Conservation (phyloP, 53 echinoderm and acorn worm species). For the Paelopatides confundens region DNA sequence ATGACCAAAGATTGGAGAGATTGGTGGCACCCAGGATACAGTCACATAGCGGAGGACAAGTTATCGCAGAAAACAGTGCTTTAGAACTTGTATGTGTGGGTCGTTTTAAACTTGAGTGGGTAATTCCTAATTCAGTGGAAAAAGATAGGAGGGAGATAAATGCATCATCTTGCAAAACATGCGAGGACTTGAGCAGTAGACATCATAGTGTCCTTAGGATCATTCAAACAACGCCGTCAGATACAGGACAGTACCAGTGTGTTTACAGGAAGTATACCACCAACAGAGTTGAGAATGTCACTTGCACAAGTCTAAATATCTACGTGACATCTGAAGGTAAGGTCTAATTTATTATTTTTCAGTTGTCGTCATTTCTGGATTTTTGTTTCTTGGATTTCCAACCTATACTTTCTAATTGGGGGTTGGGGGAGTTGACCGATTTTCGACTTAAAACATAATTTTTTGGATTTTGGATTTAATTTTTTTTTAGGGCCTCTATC, state of each 20-base stretch:
- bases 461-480: no score
- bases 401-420: no score
- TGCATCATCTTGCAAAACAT: slow-evolving; percentile 50
- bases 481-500: no score
- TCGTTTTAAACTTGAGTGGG: slow-evolving; percentile 78
- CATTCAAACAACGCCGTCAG: slow-evolving; percentile 46
- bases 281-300: slow-evolving; percentile 66
- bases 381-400: no score
- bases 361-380: no score
- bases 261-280: slow-evolving; percentile 77
- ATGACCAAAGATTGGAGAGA: slow-evolving; percentile 4
- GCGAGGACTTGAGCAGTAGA: slow-evolving; percentile 40
- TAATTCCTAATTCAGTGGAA: slow-evolving; percentile 68
- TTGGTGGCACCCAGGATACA: slow-evolving; percentile 22
- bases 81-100: slow-evolving; percentile 68
- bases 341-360: neutral
- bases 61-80: slow-evolving; percentile 42
- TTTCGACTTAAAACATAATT: no score
- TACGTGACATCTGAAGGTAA: slow-evolving; percentile 54
- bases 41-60: neutral
- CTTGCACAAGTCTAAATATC: slow-evolving; percentile 66
- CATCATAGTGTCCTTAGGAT: slow-evolving; percentile 58
- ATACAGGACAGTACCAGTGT: slow-evolving; percentile 77
- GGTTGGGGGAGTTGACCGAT: no score
- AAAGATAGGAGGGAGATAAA: slow-evolving; percentile 52